phyloP scores from a whole-genome alignment of 1,140 invertebrate species.

The Halictus rubicundus region DNA sequence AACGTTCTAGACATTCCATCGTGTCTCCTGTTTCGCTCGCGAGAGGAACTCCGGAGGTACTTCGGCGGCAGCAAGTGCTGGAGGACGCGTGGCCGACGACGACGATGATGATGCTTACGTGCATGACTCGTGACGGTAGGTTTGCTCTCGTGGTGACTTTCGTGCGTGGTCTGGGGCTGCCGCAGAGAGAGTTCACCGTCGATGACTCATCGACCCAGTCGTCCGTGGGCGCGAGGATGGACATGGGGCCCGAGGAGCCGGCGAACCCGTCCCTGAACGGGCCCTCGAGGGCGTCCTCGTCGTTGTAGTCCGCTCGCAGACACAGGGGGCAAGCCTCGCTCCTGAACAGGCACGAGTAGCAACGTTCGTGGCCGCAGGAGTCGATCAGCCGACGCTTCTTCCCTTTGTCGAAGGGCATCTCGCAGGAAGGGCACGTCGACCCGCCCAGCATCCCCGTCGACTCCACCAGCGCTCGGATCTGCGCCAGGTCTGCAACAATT shows the following conservation, averaged over 20 bases:
- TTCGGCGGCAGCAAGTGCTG: too few relatives aligned
- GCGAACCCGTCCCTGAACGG: slow-evolving; percentile 50
- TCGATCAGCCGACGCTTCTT: slow-evolving; percentile 96
- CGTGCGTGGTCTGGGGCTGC: slow-evolving; percentile 73
- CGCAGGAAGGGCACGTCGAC: slow-evolving; percentile 89
- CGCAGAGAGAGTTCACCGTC: slow-evolving; percentile 75
- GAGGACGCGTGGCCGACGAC: neutral
- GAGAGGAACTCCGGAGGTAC: neutral
- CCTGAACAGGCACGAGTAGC: slow-evolving; percentile 95
- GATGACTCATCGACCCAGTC: slow-evolving; percentile 77
- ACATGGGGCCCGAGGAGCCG: slow-evolving; percentile 58
- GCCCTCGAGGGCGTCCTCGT: slow-evolving; percentile 60
- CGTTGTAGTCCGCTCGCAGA: slow-evolving; percentile 64
- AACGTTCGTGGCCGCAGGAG: slow-evolving; percentile 95
- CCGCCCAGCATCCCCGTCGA: slow-evolving; percentile 84
- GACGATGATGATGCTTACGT: slow-evolving; percentile 59
- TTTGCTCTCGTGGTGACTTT: slow-evolving; percentile 65
- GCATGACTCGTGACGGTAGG: slow-evolving; percentile 55
- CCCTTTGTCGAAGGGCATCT: slow-evolving; percentile 96
- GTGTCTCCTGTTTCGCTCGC: neutral
- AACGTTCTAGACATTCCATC: slow-evolving; percentile 20
- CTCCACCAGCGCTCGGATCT: slow-evolving; percentile 85
- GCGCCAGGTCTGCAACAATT: slow-evolving; percentile 85
- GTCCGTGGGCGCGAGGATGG: slow-evolving; percentile 62
- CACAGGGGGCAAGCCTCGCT: slow-evolving; percentile 95